These are phyloP conservation scores for Caenorhabditis sp. DNA, from an alignment of 2,888 invertebrate species.

Conservation along the genomic window DNA sequence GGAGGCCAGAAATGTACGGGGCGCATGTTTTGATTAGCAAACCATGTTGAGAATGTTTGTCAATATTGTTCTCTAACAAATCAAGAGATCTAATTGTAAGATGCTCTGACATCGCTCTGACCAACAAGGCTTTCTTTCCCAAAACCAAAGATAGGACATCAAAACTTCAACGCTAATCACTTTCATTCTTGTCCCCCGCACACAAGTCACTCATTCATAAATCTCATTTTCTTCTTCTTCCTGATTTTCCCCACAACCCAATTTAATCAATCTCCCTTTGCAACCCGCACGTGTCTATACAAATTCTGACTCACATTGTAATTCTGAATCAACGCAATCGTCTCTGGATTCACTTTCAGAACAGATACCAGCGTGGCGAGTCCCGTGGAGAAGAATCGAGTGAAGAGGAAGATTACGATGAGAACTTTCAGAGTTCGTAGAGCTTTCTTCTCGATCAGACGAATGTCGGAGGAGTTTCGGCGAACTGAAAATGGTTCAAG, in stretches of 20 bases:
- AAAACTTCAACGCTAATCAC: not conserved
- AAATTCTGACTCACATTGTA: constrained; percentile 53
- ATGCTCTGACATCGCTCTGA: too few relatives aligned
- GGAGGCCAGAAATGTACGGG: too few relatives aligned
- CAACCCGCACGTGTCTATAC: constrained; percentile 17
- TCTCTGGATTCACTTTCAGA: constrained; percentile 33
- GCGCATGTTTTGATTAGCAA: too few relatives aligned
- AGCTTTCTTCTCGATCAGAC: constrained; percentile 42
- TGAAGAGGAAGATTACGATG: constrained; percentile 42
- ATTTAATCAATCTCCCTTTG: constrained; percentile 24
- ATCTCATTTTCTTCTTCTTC: constrained; percentile 24
- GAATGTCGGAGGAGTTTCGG: constrained; percentile 41
- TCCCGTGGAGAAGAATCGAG: constrained; percentile 45
- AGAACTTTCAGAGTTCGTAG: constrained; percentile 46
- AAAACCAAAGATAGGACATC: constrained; percentile 9
- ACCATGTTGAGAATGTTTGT: too few relatives aligned
- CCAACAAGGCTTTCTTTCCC: too few relatives aligned
- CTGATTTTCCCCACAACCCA: constrained; percentile 18
- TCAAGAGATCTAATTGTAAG: too few relatives aligned
- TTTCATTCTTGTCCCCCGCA: constrained; percentile 5
- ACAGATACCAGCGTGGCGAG: constrained; percentile 17
- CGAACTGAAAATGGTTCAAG: constrained; percentile 15
- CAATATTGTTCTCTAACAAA: too few relatives aligned
- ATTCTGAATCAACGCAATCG: constrained; percentile 24
- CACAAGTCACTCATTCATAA: constrained; percentile 2